These are phyloP conservation scores for Phrynosoma platyrhinos DNA, from an alignment of 2,113 vertebrate genomes.

Conservation along the genomic window DNA sequence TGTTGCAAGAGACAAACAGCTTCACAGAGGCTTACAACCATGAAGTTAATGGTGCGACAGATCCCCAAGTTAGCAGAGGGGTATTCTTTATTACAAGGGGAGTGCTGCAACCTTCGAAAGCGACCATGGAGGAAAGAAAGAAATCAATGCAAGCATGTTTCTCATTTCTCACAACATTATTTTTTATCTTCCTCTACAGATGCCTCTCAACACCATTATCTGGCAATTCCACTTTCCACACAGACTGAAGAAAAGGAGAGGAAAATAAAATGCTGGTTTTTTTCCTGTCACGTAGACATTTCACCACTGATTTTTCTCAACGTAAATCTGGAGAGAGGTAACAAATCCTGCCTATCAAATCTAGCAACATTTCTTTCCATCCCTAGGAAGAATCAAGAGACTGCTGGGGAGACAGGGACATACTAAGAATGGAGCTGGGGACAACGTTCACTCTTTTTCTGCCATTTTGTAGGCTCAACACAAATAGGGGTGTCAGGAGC, in stretches of 20 bases:
- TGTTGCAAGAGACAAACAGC: neutral
- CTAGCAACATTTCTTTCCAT: no score
- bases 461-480: no score
- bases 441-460: no score
- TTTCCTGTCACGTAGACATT: neutral
- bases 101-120: constrained; percentile 9
- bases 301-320: no score
- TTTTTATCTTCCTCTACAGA: neutral
- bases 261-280: neutral
- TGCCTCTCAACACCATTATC: neutral
- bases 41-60: neutral
- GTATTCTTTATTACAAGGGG: neutral
- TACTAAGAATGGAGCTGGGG: no score
- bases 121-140: constrained; percentile 16
- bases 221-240: neutral
- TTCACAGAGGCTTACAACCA: neutral
- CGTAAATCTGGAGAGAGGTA: no score
- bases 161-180: neutral
- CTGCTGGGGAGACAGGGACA: no score
- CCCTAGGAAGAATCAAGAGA: no score
- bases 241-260: neutral
- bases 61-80: neutral
- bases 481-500: no score
- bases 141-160: constrained; percentile 6
- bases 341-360: no score